Evolutionary conservation across 2,113 vertebrate genomes (phyloP), one percentile per base, ranked within the genome.

Genomic region (Hyla sarda): DNA sequence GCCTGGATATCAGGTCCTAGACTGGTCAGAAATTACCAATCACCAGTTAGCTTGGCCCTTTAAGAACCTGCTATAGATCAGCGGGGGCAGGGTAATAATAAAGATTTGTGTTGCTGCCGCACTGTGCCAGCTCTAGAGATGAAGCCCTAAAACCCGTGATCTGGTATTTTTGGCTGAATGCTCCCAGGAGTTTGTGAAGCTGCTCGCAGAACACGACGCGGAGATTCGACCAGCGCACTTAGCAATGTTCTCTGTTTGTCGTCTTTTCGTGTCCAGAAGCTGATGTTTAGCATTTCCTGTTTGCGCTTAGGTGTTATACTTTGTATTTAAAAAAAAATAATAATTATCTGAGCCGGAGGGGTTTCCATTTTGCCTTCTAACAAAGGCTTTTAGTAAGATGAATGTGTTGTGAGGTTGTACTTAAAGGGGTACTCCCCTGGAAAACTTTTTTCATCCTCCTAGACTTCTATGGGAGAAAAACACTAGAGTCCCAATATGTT

Each of bases 161-260:
- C 12, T 2, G 25, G n/a, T 75, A 75, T 75, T 75, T 74, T 50
- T 75, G 73, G 73, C 23, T 75, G 73, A 50, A 28, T 2, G 73
- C 25, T 75, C 73, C 47, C 73, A 17, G 41, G 73, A 28, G 73
- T 47, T 13, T 17, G 19, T 50, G 28, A 75, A 74, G 37, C 73
- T 30, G 73, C 45, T 75, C 23, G 28, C 47, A 19, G 6, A 25
- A 50, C 8, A 13, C 5, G 65, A 9, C 16, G 1, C 19, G 5
- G 34, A 34, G 47, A 69, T n/a, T n/a, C 12, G 37, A 21, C 2
- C 12, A 28, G n/a, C 9, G 67, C 12, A 7, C 37, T 69, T 45
- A 14, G 19, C 21, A 14, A 1, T 4, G 13, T 13, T 50, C 19
- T 14, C 12, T 8, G 23, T 2, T 25, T 12, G 0, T 47, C 41